Evolutionary conservation across 37 sponge, comb jelly and placozoan species (phyloP).

Genomic region (Axinella damicornis): DNA sequence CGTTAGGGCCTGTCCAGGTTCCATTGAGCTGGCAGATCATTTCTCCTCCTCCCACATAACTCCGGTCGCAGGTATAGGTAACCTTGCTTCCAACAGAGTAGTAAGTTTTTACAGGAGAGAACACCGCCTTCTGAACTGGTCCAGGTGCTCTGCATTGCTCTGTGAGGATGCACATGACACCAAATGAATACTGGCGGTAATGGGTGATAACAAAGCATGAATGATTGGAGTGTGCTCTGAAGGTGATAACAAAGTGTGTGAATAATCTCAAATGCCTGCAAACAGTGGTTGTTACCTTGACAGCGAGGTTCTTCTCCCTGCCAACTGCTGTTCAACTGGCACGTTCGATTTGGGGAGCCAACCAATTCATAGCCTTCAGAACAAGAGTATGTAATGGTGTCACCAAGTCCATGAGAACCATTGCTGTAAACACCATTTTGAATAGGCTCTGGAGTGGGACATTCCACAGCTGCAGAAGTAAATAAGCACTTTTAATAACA

Average conservation of each 20-base stretch:
- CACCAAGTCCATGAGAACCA: neutral
- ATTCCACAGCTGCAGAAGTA: no score
- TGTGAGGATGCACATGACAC: no score
- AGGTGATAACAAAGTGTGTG: no score
- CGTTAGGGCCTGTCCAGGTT: slow-evolving; percentile 30
- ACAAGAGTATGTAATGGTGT: neutral
- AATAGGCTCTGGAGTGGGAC: neutral
- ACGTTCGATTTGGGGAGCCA: neutral
- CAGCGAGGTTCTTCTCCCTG: slow-evolving; percentile 1
- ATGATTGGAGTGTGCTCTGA: no score
- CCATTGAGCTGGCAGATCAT: slow-evolving; percentile 36
- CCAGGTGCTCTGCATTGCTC: slow-evolving; percentile 1
- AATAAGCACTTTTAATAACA: no score
- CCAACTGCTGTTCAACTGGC: slow-evolving; percentile 19
- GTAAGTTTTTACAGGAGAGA: neutral
- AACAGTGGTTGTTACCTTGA: slow-evolving; percentile 1
- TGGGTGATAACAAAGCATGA: no score
- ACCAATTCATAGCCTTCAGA: slow-evolving; percentile 2
- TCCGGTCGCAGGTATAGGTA: slow-evolving; percentile 3
- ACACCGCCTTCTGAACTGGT: neutral
- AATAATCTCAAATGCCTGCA: neutral
- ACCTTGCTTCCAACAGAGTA: neutral
- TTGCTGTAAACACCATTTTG: neutral
- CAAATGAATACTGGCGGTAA: no score
- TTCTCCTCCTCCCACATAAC: neutral